Base-by-base conservation (phyloP, 2,888 invertebrate species). In the Norana najaformis region DNA sequence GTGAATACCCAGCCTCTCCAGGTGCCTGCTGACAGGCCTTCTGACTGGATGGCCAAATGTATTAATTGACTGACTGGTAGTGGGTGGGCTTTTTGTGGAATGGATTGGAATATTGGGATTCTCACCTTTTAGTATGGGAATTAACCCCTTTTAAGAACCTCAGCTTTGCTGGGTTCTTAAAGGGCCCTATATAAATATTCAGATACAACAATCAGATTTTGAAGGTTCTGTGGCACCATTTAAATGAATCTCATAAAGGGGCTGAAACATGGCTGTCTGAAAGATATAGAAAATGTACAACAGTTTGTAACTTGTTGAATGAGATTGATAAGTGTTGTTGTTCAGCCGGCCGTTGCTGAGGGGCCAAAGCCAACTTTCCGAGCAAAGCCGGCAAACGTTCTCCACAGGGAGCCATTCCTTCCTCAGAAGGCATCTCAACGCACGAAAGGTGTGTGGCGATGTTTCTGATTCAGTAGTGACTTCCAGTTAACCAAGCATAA, bases 301-400 rank as follows among this genome's bases (percentile, higher is more conserved):
- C 18, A 18, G 41, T 41, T 41, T 14, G 47, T 47, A 3, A 47
- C 23, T 47, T 23, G 47, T 47, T 47, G 47, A 3, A 47, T 47
- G 47, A 47, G 23, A 23, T 47, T 16, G 47, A 47, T 5, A 0
- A 16, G 5, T 85, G 5, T 85, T 85, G 30, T 23, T 85, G 85
- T 36, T 85, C 16, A 85, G 85, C 36, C 37, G 5, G 85, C 85
- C 34, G 30, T 20, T 34, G 30, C n/a, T 83, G 83, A 36, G 35
- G 85, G 35, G 35, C 37, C 85, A 85, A 85, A 85, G 35, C 37
- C 4, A 18, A 69, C 53, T 16, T 89, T 89, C 39, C 13, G 82
- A 35, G 89, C 89, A 6, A 82, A 83, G 34, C 89, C 89, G 14
- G 83, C 89, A 30, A 89, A 82, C 8, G 89, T 82, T 36, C 89